phyloP scores from a whole-genome alignment of 2,888 invertebrate species.

The Thymelicus lineola region DNA sequence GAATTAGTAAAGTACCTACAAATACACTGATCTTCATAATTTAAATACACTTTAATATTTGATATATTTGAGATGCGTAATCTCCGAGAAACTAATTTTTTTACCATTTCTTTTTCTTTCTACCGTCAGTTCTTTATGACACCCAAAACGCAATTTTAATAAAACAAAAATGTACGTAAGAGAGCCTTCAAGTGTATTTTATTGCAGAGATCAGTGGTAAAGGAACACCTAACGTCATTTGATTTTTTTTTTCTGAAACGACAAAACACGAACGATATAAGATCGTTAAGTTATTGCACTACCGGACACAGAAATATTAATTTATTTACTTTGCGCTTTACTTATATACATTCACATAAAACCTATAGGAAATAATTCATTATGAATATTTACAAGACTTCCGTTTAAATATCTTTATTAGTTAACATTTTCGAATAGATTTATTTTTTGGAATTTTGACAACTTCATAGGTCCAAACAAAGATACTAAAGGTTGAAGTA shows the following conservation, averaged over 20 bases:
- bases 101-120: not conserved
- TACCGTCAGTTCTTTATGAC: too few species aligned
- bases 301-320: constrained; percentile 38
- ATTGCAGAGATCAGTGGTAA: not conserved
- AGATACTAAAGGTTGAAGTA: constrained; percentile 50
- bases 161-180: too few species aligned
- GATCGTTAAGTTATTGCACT: constrained; percentile 45
- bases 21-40: not conserved
- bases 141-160: too few species aligned
- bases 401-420: constrained; percentile 31
- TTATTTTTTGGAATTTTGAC: constrained; percentile 3
- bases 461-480: constrained; percentile 42
- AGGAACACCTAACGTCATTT: not conserved
- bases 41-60: not conserved
- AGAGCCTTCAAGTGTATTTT: not conserved
- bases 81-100: not conserved
- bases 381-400: constrained; percentile 59
- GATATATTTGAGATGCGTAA: not conserved
- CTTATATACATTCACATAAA: constrained; percentile 59
- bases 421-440: constrained; percentile 13
- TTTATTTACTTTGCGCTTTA: constrained; percentile 42
- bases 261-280: constrained; percentile 45
- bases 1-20: too few species aligned
- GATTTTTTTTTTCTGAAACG: constrained; percentile 41
- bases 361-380: constrained; percentile 52